phyloP scores from a whole-genome alignment of 2,113 vertebrate species.

The Entelurus aequoreus region DNA sequence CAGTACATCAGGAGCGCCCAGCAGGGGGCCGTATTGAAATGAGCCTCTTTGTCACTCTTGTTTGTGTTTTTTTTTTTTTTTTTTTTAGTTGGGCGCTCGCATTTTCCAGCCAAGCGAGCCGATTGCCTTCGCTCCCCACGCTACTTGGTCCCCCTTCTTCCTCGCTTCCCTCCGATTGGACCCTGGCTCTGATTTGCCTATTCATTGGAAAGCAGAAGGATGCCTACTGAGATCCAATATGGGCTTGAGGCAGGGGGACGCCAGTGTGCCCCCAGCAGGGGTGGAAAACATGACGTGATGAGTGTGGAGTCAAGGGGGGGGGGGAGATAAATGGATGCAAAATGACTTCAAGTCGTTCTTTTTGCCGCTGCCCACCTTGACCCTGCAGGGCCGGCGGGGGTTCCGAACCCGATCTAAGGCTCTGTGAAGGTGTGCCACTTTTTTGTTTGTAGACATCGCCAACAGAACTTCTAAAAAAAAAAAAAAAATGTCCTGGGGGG shows the following conservation, averaged over 20 bases:
- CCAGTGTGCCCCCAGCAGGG: conserved; percentile 68
- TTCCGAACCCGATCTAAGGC: conserved; percentile 22
- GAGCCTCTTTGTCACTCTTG: conserved; percentile 60
- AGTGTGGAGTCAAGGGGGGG: conserved; percentile 40
- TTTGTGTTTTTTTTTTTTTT: conserved; percentile 36
- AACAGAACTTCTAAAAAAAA: conserved; percentile 55
- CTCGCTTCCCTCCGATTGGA: conserved; percentile 49
- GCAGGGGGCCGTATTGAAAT: conserved; percentile 71
- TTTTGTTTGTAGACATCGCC: conserved; percentile 8
- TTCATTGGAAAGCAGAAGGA: conserved; percentile 75
- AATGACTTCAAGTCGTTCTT: conserved; percentile 55
- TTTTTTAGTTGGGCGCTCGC: conserved; percentile 43
- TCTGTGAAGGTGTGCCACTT: conserved; percentile 1
- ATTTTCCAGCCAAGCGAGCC: conserved; percentile 64
- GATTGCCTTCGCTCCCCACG: conserved; percentile 63
- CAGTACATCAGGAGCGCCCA: conserved; percentile 55
- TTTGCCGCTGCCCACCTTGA: conserved; percentile 40
- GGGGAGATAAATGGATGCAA: conserved; percentile 48
- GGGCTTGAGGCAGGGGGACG: conserved; percentile 72
- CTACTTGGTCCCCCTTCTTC: conserved; percentile 46
- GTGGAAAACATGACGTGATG: conserved; percentile 62
- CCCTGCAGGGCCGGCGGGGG: conserved; percentile 41
- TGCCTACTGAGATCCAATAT: conserved; percentile 81
- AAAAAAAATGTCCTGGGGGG: conserved; percentile 41
- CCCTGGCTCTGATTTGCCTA: conserved; percentile 73